phyloP scores from a whole-genome alignment of 2,113 vertebrate species.

The Aegithalos caudatus region DNA sequence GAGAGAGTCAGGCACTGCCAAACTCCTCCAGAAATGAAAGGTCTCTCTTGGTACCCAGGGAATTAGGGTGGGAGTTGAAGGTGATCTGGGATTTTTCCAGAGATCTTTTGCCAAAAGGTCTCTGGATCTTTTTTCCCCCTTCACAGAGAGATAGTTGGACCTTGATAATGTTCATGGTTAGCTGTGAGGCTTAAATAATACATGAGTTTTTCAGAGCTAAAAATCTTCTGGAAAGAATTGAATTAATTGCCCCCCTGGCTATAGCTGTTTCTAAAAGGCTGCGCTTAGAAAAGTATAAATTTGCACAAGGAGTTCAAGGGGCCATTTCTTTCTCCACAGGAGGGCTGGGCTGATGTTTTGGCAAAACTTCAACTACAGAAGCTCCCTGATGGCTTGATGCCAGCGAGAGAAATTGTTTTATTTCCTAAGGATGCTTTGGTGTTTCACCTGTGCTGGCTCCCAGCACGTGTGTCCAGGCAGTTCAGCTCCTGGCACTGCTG shows the following conservation, averaged over 20 bases:
- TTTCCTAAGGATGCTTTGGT: neutral
- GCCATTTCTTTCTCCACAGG: neutral
- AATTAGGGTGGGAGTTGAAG: neutral
- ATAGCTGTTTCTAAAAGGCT: neutral
- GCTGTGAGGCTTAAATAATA: conserved; percentile 18
- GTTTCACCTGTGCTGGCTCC: neutral
- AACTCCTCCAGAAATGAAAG: neutral
- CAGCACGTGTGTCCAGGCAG: neutral
- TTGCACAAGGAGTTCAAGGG: neutral
- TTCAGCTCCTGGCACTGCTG: neutral
- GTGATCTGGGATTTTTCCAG: neutral
- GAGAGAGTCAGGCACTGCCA: neutral
- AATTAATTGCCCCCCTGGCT: conserved; percentile 47
- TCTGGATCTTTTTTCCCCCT: no score
- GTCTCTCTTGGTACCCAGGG: neutral
- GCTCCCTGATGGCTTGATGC: neutral
- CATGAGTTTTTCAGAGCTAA: conserved; percentile 2
- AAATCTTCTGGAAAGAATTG: conserved; percentile 1
- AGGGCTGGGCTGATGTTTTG: neutral
- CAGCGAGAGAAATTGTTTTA: neutral
- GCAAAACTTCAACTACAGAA: neutral
- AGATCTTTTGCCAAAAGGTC: neutral
- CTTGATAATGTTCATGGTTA: neutral
- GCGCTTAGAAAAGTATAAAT: neutral
- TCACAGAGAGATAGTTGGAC: neutral